Evolutionary conservation across 2,888 invertebrate species (phyloP).

Genomic region (Tachina grossa): DNA sequence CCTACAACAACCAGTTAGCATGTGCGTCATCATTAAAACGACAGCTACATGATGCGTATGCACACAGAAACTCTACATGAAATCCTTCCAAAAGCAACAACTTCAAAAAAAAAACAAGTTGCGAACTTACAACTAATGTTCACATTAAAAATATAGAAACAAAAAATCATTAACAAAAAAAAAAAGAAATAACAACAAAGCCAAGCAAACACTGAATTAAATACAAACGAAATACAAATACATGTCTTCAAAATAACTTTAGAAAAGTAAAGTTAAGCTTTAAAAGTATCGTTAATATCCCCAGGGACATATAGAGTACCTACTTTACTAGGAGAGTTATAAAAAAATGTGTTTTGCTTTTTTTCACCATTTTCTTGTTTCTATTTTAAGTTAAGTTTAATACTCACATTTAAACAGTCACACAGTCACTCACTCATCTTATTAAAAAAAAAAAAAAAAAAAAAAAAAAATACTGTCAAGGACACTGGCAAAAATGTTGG

Average conservation of each 20-base stretch:
- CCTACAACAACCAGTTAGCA: slow-evolving; percentile 66
- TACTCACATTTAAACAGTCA: slow-evolving; percentile 65
- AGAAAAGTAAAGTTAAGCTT: slow-evolving; percentile 67
- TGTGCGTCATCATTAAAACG: slow-evolving; percentile 71
- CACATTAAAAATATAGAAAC: slow-evolving; percentile 59
- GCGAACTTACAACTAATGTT: slow-evolving; percentile 67
- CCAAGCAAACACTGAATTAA: slow-evolving; percentile 34
- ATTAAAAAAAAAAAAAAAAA: slow-evolving; percentile 19
- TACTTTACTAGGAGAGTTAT: slow-evolving; percentile 45
- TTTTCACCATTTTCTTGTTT: slow-evolving; percentile 3
- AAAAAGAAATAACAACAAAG: not conserved
- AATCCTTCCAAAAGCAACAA: slow-evolving; percentile 49
- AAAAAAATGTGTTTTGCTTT: slow-evolving; percentile 1
- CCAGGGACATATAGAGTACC: slow-evolving; percentile 62
- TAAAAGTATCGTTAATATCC: slow-evolving; percentile 71
- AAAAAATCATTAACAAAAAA: slow-evolving; percentile 34
- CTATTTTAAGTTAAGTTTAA: slow-evolving; percentile 43
- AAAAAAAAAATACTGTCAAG: not conserved
- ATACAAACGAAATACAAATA: slow-evolving; percentile 59
- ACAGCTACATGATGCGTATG: slow-evolving; percentile 72
- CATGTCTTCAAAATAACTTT: slow-evolving; percentile 69
- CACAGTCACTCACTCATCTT: slow-evolving; percentile 67
- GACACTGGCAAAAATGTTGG: slow-evolving; percentile 18
- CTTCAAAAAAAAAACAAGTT: slow-evolving; percentile 32
- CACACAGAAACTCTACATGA: slow-evolving; percentile 69